A percentile compares a stretch with the other conserved stretches of the same genome.
These are phyloP conservation scores for Tupaia tana DNA, from an alignment of 2,113 vertebrate species.

Conservation along the genomic window DNA sequence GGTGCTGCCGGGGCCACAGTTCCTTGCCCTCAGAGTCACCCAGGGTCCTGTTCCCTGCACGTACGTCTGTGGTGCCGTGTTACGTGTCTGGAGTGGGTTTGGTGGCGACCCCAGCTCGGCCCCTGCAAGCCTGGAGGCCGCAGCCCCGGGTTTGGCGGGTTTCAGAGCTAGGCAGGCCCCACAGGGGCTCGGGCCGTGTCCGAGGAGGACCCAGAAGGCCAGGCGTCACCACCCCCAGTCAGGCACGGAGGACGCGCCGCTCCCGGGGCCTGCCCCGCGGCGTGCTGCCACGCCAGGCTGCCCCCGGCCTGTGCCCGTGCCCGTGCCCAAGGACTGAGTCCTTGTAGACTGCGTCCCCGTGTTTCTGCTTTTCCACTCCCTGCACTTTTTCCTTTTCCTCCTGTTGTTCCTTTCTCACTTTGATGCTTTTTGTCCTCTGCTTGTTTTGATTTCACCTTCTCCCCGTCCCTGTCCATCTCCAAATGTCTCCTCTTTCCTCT, in stretches of 20 bases:
- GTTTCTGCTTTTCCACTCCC: constrained; percentile 89
- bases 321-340: constrained; percentile 83
- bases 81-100: background rate
- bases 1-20: fast-evolving
- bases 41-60: background rate
- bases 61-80: background rate
- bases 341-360: constrained; percentile 86
- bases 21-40: background rate
- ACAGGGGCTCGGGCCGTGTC: background rate
- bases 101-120: background rate
- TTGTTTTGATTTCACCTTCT: constrained; percentile 87
- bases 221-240: background rate
- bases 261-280: too few relatives aligned
- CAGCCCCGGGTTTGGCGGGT: too few relatives aligned
- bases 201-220: background rate
- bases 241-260: background rate
- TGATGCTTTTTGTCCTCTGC: constrained; percentile 88
- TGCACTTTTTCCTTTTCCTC: constrained; percentile 85
- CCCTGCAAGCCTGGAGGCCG: background rate
- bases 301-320: constrained; percentile 67
- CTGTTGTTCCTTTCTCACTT: constrained; percentile 86
- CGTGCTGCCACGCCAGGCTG: background rate
- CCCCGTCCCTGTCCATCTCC: constrained; percentile 85
- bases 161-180: too few relatives aligned
- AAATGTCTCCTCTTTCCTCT: constrained; percentile 84